Base-by-base conservation (phyloP, 2,113 vertebrate genomes). In the Stigmatopora argus region DNA sequence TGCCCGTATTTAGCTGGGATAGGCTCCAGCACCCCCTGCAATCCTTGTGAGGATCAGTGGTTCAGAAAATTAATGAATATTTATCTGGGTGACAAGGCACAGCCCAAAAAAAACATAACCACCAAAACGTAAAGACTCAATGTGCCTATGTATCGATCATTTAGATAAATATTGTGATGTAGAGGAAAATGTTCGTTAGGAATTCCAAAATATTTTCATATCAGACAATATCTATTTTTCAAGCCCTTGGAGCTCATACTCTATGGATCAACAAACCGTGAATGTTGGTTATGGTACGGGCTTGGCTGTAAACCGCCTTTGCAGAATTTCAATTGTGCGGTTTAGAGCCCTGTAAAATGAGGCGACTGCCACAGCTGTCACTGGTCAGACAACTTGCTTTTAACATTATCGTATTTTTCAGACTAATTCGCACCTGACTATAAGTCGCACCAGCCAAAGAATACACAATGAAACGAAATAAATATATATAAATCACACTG, bases 121-220 rank as follows among this genome's bases (percentile, higher is more conserved):
- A 87, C 85, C 85, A 89, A 90, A 93, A n/a, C 93, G 93, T 93
- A 77, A 52, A 52, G n/a, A n/a, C 8, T 52, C 11, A 19, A n/a
- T 12, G 19, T 52, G 49, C 8, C 51, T 12, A 31, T 31, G 19
- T 5, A 52, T 21, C 10, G 51, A 10, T 52, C 51, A 10, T 88
- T 86, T 82, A 78, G 80, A 81, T 83, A 66, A 87, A 86, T 88
- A 88, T 90, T 93, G 90, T 90, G 86, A 84, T 85, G 81, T 89
- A 86, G 92, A 93, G 92, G 90, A 92, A 95, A 94, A 94, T 94
- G 86, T 87, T 74, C 83, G 83, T 83, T 84, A 87, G 52, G 78
- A 89, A 92, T 92, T 17, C 7, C 17, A 12, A 13, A 19, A 12
- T 11, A 64, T 64, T 91, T 92, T 89, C 91, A 90, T 91, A 92